Conservation (phyloP, 2,797 vertebrate genomes). For the Otolemur crassicaudatus region DNA sequence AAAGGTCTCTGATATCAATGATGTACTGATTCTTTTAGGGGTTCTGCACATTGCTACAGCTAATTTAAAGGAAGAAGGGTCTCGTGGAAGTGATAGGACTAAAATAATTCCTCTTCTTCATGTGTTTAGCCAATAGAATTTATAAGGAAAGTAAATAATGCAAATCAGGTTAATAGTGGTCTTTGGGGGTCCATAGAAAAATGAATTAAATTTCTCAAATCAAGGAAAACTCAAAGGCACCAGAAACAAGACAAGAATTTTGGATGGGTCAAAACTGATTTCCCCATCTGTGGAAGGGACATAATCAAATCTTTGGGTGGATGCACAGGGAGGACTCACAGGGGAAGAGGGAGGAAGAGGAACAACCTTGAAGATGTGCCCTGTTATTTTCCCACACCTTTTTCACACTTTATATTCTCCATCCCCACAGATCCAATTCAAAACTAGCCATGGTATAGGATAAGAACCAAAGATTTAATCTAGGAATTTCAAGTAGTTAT, state of each 20-base stretch:
- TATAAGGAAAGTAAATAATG: background rate
- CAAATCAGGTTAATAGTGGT: background rate
- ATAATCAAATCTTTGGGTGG: background rate
- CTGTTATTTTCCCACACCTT: background rate
- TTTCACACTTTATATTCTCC: background rate
- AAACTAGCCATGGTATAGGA: background rate
- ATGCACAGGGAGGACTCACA: background rate
- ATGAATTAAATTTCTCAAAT: background rate
- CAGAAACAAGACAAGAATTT: background rate
- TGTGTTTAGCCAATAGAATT: background rate
- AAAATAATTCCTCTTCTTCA: slow-evolving; percentile 12
- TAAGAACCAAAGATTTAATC: background rate
- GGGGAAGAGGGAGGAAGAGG: background rate
- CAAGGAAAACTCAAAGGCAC: background rate
- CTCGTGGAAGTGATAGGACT: background rate
- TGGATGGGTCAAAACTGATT: background rate
- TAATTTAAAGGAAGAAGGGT: background rate
- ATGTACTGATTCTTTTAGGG: background rate
- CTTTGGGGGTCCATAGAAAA: slow-evolving; percentile 1
- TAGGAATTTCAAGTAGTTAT: slow-evolving; percentile 16
- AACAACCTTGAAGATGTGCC: background rate
- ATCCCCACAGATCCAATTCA: background rate
- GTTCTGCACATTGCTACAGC: background rate
- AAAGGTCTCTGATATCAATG: background rate
- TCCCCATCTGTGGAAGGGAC: background rate